Conservation (phyloP, 2,888 invertebrate species). For the Steinernema hermaphroditum region DNA sequence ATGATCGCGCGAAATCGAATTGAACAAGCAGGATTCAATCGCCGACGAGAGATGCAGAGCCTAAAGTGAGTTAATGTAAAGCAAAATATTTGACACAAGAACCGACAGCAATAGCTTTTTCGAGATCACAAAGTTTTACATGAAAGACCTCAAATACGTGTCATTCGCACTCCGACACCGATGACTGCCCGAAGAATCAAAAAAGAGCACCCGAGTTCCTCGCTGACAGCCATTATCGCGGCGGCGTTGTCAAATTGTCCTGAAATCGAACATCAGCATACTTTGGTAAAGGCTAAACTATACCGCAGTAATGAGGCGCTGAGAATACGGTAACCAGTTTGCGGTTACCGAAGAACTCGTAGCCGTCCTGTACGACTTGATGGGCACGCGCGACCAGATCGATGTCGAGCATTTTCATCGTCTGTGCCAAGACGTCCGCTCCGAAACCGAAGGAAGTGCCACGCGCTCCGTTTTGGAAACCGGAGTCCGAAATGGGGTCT, state of each 20-base stretch:
- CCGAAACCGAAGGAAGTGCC: conserved; percentile 53
- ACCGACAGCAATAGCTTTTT: too few species aligned
- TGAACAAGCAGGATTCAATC: conserved; percentile 5
- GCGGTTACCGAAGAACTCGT: conserved; percentile 52
- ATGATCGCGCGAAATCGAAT: not conserved
- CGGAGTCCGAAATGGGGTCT: conserved; percentile 47
- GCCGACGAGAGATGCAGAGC: not conserved
- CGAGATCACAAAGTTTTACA: too few species aligned
- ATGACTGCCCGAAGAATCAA: conserved; percentile 48
- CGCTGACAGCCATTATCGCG: conserved; percentile 57
- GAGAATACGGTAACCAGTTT: conserved; percentile 54
- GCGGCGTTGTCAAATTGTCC: conserved; percentile 59
- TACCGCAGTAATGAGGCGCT: conserved; percentile 58
- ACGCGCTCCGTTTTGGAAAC: conserved; percentile 44
- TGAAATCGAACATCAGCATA: too few species aligned
- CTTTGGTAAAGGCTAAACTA: too few species aligned
- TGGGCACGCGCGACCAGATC: conserved; percentile 59
- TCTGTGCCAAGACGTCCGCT: conserved; percentile 42
- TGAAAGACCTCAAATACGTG: too few species aligned
- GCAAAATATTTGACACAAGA: too few species aligned
- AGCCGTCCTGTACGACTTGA: conserved; percentile 56
- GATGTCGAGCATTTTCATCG: conserved; percentile 45
- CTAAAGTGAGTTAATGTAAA: not conserved
- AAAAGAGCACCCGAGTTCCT: conserved; percentile 56
- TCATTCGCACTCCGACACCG: too few species aligned